Percentiles rank a stretch among this genome's conserved stretches.
phyloP scores from a whole-genome alignment of 2,797 vertebrate species.

The Spinus pinus region DNA sequence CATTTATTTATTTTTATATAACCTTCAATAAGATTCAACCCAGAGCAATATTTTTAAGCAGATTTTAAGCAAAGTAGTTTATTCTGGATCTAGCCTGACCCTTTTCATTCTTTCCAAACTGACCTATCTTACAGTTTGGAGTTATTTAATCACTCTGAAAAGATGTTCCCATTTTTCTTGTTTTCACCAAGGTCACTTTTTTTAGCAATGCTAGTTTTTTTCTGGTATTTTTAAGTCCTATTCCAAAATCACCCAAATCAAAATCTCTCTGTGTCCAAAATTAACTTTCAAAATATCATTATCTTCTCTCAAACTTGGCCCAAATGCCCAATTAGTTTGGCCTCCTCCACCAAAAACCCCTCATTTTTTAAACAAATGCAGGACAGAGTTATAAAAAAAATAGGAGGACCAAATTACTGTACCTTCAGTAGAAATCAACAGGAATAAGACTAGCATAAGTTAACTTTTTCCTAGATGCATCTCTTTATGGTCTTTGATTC shows the following conservation, averaged over 20 bases:
- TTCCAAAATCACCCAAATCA: neutral
- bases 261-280: neutral
- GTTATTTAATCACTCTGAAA: neutral
- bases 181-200: neutral
- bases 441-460: neutral
- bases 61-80: slow-evolving; percentile 10
- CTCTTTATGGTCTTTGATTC: neutral
- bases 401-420: neutral
- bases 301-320: neutral
- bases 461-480: neutral
- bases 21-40: neutral
- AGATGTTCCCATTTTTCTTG: neutral
- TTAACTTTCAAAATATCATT: neutral
- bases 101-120: neutral
- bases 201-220: neutral
- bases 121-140: neutral
- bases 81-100: neutral
- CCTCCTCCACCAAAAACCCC: neutral
- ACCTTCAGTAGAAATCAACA: neutral
- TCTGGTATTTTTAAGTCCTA: neutral
- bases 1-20: neutral
- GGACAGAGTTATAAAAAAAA: neutral
- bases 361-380: neutral
- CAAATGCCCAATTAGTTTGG: neutral
- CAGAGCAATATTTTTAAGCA: neutral